These are phyloP conservation scores for Hyposoter dolosus DNA, from an alignment of 2,888 invertebrate species.

Conservation along the genomic window DNA sequence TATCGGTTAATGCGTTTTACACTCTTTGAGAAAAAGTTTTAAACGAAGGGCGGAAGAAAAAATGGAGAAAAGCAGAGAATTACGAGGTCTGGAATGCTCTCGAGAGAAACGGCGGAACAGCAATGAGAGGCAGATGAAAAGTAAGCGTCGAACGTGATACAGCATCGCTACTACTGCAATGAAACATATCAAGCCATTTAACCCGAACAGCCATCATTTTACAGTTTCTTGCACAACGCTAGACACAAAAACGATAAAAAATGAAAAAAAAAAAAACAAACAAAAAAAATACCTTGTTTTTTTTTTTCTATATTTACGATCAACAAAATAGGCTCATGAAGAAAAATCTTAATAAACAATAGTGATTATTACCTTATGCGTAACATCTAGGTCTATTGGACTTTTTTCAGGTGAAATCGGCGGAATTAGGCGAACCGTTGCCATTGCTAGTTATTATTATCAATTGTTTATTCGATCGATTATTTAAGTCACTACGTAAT, in stretches of 20 bases:
- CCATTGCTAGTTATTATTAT: constrained; percentile 68
- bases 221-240: constrained; percentile 35
- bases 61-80: background rate
- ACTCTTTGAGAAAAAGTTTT: constrained; percentile 40
- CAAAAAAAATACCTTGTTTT: no score
- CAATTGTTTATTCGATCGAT: constrained; percentile 68
- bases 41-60: background rate
- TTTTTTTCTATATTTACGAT: background rate
- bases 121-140: constrained; percentile 39
- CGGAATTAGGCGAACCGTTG: constrained; percentile 71
- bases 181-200: constrained; percentile 53
- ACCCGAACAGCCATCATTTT: constrained; percentile 51
- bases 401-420: constrained; percentile 72
- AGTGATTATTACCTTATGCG: constrained; percentile 69
- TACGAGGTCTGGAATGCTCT: constrained; percentile 1
- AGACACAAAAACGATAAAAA: constrained; percentile 4
- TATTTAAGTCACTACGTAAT: constrained; percentile 62
- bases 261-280: background rate
- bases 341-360: constrained; percentile 20
- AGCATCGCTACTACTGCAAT: constrained; percentile 22
- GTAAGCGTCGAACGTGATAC: constrained; percentile 52
- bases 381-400: constrained; percentile 69
- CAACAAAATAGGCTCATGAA: background rate
- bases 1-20: constrained; percentile 52
- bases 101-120: background rate